Evolutionary conservation across 2,113 vertebrate species (phyloP).

Genomic region (Carettochelys insculpta): DNA sequence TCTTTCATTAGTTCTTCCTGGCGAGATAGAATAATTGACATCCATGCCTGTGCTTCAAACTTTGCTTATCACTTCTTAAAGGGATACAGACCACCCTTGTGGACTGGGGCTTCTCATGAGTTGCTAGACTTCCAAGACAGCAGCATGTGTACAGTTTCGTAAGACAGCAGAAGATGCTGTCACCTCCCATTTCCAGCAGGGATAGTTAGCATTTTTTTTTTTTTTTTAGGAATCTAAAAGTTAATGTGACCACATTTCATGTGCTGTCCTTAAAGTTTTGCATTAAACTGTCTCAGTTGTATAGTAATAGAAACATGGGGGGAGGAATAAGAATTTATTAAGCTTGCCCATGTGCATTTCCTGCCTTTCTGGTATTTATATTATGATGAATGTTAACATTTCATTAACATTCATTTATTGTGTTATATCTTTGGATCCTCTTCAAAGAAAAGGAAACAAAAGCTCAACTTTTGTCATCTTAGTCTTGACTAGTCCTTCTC

Average conservation of each 20-base stretch:
- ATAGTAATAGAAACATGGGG: neutral
- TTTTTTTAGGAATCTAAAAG: neutral
- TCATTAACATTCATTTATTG: neutral
- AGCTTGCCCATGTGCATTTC: neutral
- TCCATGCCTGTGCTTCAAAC: neutral
- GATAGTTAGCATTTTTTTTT: neutral
- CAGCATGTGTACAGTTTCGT: no score
- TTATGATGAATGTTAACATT: neutral
- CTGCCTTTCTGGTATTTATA: neutral
- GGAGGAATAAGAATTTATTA: neutral
- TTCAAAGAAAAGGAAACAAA: neutral
- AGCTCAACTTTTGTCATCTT: neutral
- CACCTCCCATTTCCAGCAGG: neutral
- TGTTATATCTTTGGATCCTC: neutral
- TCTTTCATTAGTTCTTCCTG: constrained; percentile 21
- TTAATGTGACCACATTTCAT: rapidly evolving
- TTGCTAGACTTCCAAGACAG: neutral
- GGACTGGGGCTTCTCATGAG: neutral
- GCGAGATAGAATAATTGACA: neutral
- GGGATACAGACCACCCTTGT: rapidly evolving
- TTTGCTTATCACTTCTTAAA: neutral
- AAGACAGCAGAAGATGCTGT: neutral
- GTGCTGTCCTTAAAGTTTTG: neutral
- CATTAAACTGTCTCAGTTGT: neutral
- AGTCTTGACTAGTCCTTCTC: neutral